A percentile compares a stretch with the other conserved stretches of the same genome.
Conservation (phyloP, 2,113 vertebrate species). For the Corvus hawaiiensis region DNA sequence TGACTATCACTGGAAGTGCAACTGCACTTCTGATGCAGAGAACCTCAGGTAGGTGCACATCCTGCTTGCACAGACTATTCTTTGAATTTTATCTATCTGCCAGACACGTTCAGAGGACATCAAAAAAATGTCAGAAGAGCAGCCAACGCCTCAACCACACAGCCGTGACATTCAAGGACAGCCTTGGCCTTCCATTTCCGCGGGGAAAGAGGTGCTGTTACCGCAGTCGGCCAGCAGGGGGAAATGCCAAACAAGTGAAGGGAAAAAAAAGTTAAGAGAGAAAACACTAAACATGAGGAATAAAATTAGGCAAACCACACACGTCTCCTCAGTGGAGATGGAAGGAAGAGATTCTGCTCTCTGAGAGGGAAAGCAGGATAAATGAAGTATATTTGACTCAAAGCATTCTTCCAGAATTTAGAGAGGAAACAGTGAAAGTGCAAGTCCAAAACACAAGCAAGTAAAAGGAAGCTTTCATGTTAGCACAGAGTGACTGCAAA, state of each 20-base stretch:
- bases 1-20: background rate
- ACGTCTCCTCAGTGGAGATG: background rate
- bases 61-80: background rate
- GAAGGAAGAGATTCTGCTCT: background rate
- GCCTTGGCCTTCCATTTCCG: background rate
- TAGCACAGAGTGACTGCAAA: background rate
- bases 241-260: constrained; percentile 39
- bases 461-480: background rate
- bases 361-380: background rate
- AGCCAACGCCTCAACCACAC: background rate
- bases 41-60: background rate
- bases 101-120: background rate
- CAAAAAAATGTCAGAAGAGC: background rate
- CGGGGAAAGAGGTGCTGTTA: background rate
- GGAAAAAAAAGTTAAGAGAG: background rate
- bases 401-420: background rate
- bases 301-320: background rate
- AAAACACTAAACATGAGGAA: background rate
- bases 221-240: constrained; percentile 33
- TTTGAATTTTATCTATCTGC: background rate
- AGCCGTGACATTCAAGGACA: background rate
- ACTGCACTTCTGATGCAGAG: background rate
- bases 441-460: background rate
- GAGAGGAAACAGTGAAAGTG: background rate
- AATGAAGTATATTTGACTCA: background rate